These are phyloP conservation scores for Caranx ignobilis DNA, from an alignment of 2,113 vertebrate species.

Conservation along the genomic window DNA sequence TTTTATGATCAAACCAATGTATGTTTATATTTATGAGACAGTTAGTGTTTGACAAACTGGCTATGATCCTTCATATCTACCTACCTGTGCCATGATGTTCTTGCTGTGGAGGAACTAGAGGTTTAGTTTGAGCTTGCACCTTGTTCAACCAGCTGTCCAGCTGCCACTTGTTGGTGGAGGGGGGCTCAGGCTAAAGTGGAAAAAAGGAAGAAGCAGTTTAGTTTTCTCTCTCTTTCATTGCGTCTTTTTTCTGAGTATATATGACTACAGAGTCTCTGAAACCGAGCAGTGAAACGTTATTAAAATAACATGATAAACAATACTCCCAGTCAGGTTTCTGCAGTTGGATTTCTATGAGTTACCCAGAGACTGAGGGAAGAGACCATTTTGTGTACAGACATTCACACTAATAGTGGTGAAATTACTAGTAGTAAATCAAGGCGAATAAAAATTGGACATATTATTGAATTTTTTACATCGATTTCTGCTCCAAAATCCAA, in stretches of 20 bases:
- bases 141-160: slow-evolving; percentile 98
- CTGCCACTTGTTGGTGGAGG: slow-evolving; percentile 96
- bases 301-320: slow-evolving; percentile 66
- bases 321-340: slow-evolving; percentile 49
- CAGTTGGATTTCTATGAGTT: slow-evolving; percentile 61
- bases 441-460: slow-evolving; percentile 17
- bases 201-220: background rate
- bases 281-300: slow-evolving; percentile 43
- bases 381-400: slow-evolving; percentile 40
- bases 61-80: slow-evolving; percentile 57
- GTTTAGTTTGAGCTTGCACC: slow-evolving; percentile 95
- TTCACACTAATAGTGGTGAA: slow-evolving; percentile 4
- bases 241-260: background rate
- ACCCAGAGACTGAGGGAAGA: slow-evolving; percentile 38
- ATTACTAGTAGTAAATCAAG: slow-evolving; percentile 7
- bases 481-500: background rate
- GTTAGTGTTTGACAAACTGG: background rate
- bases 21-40: background rate
- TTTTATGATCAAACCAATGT: slow-evolving; percentile 17
- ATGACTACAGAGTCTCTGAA: slow-evolving; percentile 27
- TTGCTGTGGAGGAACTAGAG: slow-evolving; percentile 90
- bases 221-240: slow-evolving; percentile 4
- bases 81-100: slow-evolving; percentile 87
- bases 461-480: background rate
- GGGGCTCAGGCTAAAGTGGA: slow-evolving; percentile 88